Evolutionary conservation across 2,888 invertebrate genomes (phyloP), one percentile per base, ranked within the genome.

Genomic region (Diabrotica balteata): DNA sequence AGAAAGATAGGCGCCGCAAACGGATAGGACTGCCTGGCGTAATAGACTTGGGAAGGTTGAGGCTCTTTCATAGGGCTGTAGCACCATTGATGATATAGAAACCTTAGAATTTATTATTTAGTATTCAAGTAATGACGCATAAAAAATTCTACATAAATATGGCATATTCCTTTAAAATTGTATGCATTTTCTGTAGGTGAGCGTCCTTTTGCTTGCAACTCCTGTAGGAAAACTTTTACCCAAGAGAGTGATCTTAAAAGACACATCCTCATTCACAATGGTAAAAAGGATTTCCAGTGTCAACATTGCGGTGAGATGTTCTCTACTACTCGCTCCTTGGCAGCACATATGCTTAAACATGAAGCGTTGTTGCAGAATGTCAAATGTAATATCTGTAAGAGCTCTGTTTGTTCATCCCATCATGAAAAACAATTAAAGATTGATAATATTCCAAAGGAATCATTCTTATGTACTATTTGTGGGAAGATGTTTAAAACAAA

Each of bases 401-500:
- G 43, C 7, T 53, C 53, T 22, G 32, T 10, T 9, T 9, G 47
- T 47, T 7, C 11, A 17, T 17, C n/a, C 43, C 11, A 50, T 55
- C 9, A 47, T 11, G 32, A 32, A 4, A 32, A 32, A 32, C 32
- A 32, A 32, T 32, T 32, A 32, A 32, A 32, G 32, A 32, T 4
- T 32, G 32, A 32, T 32, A 32, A 32, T 32, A 22, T 43, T 49
- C 9, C 52, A 49, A 9, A 63, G 59, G 51, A 50, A 58, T 22
- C 60, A 45, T 59, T 69, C 49, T 59, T 72, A 43, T 73, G 73
- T 61, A 72, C 68, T 10, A 64, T 73, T 17, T 79, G 79, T 67
- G 76, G 75, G 8, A 79, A 75, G 66, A 71, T 77, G 0, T 80
- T 79, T 62, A 77, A 72, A 1, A 70, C 75, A 8, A 75, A 71